phyloP scores from a whole-genome alignment of 2,797 vertebrate species.

The Ispidina picta region DNA sequence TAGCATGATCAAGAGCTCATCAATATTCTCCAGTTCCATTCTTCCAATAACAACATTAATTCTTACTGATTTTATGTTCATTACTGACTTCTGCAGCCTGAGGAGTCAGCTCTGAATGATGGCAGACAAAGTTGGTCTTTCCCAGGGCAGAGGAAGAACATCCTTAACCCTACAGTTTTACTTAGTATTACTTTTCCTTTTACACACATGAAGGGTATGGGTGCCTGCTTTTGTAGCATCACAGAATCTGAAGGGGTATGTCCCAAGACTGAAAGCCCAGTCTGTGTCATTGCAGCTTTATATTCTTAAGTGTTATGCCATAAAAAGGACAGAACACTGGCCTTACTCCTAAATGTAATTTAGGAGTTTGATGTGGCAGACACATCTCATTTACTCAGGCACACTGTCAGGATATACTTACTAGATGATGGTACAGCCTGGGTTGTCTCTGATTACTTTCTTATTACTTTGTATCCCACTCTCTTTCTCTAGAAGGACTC shows the following conservation, averaged over 20 bases:
- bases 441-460: neutral
- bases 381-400: neutral
- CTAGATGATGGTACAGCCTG: neutral
- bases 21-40: neutral
- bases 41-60: neutral
- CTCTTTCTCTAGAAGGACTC: neutral
- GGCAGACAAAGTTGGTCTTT: neutral
- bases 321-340: neutral
- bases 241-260: neutral
- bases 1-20: neutral
- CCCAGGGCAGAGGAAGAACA: neutral
- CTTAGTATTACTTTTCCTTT: neutral
- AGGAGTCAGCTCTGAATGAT: neutral
- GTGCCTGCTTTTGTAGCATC: neutral
- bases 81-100: neutral
- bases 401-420: neutral
- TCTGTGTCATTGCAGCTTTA: neutral
- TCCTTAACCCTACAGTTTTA: neutral
- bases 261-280: neutral
- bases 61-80: neutral
- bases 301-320: neutral
- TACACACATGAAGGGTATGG: rapidly evolving
- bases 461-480: neutral
- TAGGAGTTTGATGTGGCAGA: neutral
- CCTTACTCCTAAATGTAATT: neutral